A percentile compares a stretch with the other conserved stretches of the same genome.
Evolutionary conservation across 1,140 invertebrate genomes (phyloP).

Genomic region (Drosophila orosa): DNA sequence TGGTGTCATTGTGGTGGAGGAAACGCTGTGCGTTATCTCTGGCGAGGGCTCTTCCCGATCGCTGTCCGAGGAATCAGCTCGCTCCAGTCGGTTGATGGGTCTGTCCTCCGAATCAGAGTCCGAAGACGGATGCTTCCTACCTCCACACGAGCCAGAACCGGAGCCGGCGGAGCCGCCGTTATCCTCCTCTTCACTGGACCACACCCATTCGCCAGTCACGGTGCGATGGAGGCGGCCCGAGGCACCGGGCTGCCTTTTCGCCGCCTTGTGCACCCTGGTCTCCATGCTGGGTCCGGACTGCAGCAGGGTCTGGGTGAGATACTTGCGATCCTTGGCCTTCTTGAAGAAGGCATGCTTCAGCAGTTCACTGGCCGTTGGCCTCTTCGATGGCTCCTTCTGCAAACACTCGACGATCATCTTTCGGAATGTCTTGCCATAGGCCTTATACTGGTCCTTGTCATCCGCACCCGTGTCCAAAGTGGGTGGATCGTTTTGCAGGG

Average conservation of each 20-base stretch:
- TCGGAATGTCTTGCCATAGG: constrained; percentile 98
- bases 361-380: constrained; percentile 98
- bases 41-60: constrained; percentile 76
- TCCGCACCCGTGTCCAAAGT: constrained; percentile 97
- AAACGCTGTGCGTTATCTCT: constrained; percentile 70
- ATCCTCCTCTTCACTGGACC: constrained; percentile 93
- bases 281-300: constrained; percentile 94
- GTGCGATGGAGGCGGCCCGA: constrained; percentile 96
- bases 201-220: constrained; percentile 98
- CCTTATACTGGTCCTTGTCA: constrained; percentile 99
- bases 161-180: constrained; percentile 66
- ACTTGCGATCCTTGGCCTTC: constrained; percentile 99
- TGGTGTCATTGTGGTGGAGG: constrained; percentile 65
- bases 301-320: constrained; percentile 95
- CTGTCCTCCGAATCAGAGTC: constrained; percentile 84
- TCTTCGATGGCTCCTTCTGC: constrained; percentile 97
- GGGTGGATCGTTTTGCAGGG: constrained; percentile 99
- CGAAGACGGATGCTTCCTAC: constrained; percentile 77
- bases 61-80: constrained; percentile 86
- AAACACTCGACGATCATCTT: constrained; percentile 98
- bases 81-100: constrained; percentile 86
- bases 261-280: constrained; percentile 94
- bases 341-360: constrained; percentile 99
- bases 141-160: constrained; percentile 41
- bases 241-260: constrained; percentile 93